Evolutionary conservation across 2,888 invertebrate species (phyloP).

Genomic region (Heliconius cydno): DNA sequence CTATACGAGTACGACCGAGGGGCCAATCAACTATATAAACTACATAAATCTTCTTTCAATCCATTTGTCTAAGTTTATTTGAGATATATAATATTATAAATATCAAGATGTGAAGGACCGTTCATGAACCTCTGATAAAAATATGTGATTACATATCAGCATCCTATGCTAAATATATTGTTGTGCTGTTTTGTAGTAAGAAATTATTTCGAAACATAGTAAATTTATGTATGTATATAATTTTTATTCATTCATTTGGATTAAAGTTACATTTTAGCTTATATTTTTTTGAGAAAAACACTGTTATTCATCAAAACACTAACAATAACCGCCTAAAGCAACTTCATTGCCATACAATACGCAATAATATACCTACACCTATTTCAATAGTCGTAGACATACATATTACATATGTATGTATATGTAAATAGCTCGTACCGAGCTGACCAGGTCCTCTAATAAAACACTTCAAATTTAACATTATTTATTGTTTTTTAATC

Average conservation of each 20-base stretch:
- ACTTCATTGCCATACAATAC: neutral
- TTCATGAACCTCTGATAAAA: conserved; percentile 21
- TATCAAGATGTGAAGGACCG: conserved; percentile 13
- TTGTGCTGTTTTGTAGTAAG: neutral
- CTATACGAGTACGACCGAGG: conserved; percentile 46
- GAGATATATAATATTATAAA: conserved; percentile 1
- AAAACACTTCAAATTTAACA: neutral
- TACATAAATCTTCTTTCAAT: conserved; percentile 36
- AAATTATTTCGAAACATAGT: no score
- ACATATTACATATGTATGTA: neutral
- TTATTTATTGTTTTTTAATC: conserved; percentile 11
- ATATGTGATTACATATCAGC: neutral
- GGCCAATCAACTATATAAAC: conserved; percentile 44
- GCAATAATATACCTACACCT: neutral
- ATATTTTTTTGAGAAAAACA: neutral
- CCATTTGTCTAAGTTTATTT: conserved; percentile 25
- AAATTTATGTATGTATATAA: no score
- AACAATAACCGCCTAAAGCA: neutral
- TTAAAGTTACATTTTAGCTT: neutral
- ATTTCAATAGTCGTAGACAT: neutral
- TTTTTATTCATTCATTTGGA: no score
- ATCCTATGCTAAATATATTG: neutral
- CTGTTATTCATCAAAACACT: neutral
- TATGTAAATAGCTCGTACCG: conserved; percentile 1
- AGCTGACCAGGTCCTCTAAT: neutral